A percentile compares a stretch with the other conserved stretches of the same genome.
These are phyloP conservation scores for Chrysaora quinquecirrha DNA, from an alignment of 30 jellyfish, hydroid and myxozoan species.

Conservation along the genomic window DNA sequence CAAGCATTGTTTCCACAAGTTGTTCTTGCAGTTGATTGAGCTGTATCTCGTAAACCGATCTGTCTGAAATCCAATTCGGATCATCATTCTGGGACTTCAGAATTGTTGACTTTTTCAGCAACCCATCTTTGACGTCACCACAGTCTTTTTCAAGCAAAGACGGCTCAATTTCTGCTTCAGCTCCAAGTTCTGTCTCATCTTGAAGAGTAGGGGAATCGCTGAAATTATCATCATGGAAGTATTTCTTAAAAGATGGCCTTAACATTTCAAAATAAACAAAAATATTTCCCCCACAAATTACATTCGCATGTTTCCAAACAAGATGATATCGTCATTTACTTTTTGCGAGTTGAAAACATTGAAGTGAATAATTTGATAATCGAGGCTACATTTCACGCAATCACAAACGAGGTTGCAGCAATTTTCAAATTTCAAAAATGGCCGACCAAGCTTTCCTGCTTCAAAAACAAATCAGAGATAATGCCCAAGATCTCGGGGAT, in stretches of 20 bases:
- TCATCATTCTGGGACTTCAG: not conserved
- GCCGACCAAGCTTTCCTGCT: conserved; percentile 77
- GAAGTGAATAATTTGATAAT: not conserved
- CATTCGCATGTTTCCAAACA: not conserved
- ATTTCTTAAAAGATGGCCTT: conserved; percentile 65
- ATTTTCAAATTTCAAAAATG: conserved; percentile 43
- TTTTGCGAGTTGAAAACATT: not conserved
- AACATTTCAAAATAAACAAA: conserved; percentile 18
- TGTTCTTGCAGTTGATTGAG: conserved; percentile 92
- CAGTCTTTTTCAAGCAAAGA: not conserved
- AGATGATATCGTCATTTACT: not conserved
- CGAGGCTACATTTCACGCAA: not conserved
- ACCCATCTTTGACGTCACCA: not conserved
- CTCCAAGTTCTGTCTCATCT: conserved; percentile 31
- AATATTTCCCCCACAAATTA: not conserved
- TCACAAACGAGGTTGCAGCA: conserved; percentile 1
- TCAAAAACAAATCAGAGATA: conserved; percentile 80
- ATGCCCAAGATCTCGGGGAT: conserved; percentile 82
- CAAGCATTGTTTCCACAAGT: conserved; percentile 92
- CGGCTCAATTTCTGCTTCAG: conserved; percentile 36
- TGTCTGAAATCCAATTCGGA: conserved; percentile 75
- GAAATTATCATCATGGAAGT: conserved; percentile 45
- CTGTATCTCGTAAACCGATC: conserved; percentile 80
- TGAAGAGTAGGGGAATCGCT: conserved; percentile 12
- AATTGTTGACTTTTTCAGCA: not conserved